Evolutionary conservation across 2,113 vertebrate species (phyloP).

Genomic region (Notechis scutatus): DNA sequence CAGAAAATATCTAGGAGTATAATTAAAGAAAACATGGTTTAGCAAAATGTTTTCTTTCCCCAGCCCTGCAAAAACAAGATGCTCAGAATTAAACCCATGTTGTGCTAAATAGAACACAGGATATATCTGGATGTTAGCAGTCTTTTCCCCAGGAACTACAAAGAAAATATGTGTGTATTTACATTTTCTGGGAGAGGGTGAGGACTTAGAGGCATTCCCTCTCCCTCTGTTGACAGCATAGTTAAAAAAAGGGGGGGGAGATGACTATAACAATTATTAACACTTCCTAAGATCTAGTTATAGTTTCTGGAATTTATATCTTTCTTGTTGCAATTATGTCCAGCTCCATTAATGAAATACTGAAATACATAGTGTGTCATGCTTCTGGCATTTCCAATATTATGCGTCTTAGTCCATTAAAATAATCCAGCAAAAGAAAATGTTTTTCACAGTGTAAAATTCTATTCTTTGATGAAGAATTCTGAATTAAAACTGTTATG

Average conservation of each 20-base stretch:
- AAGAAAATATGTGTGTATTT: neutral
- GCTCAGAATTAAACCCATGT: neutral
- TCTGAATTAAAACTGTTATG: neutral
- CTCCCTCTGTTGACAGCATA: neutral
- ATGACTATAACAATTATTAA: neutral
- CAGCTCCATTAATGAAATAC: neutral
- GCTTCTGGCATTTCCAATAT: neutral
- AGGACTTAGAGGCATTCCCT: neutral
- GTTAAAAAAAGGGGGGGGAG: neutral
- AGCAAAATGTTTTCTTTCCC: neutral
- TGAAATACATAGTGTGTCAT: neutral
- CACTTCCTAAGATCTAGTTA: neutral
- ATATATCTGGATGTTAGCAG: neutral
- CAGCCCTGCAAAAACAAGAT: neutral
- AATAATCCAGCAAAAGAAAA: neutral
- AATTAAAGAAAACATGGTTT: neutral
- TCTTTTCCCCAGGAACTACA: neutral
- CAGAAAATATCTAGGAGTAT: neutral
- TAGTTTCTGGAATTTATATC: neutral
- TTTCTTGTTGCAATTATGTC: neutral
- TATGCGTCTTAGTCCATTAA: neutral
- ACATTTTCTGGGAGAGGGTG: neutral
- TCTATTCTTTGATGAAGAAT: neutral
- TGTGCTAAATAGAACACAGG: neutral
- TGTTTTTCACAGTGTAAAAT: neutral